These are phyloP conservation scores for Nomia melanderi DNA, from an alignment of 1,140 invertebrate species.

Conservation along the genomic window DNA sequence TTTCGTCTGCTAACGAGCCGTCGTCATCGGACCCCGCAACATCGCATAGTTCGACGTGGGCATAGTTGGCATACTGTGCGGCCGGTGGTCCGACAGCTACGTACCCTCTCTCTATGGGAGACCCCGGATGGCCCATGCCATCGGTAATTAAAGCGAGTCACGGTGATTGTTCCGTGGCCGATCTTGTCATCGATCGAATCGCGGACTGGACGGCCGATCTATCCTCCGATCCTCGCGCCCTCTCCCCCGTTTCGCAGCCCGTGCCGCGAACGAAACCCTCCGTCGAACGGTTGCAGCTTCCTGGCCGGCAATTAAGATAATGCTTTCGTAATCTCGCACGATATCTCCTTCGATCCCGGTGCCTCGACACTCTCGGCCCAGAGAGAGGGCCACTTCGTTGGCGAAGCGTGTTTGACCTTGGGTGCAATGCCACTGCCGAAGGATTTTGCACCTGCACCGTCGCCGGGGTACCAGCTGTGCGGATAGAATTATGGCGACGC, in stretches of 20 bases:
- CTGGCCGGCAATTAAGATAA: constrained; percentile 70
- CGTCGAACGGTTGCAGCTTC: constrained; percentile 29
- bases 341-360: constrained; percentile 63
- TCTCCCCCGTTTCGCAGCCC: not conserved
- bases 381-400: constrained; percentile 13
- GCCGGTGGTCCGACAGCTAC: constrained; percentile 57
- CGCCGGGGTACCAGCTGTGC: constrained; percentile 15
- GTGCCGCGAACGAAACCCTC: not conserved
- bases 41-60: constrained; percentile 32
- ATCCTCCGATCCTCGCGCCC: constrained; percentile 31
- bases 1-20: constrained; percentile 65
- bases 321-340: constrained; percentile 62
- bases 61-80: constrained; percentile 66
- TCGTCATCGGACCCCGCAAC: constrained; percentile 42
- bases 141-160: constrained; percentile 72
- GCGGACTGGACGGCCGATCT: constrained; percentile 32
- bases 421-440: constrained; percentile 49
- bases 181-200: constrained; percentile 71
- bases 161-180: constrained; percentile 67
- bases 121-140: constrained; percentile 19
- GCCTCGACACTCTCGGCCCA: constrained; percentile 1
- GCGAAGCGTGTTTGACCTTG: constrained; percentile 57
- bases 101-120: constrained; percentile 39
- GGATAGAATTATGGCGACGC: not conserved
- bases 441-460: constrained; percentile 58